Base-by-base conservation (phyloP, 2,113 vertebrate species). In the Muscicapa adusta region DNA sequence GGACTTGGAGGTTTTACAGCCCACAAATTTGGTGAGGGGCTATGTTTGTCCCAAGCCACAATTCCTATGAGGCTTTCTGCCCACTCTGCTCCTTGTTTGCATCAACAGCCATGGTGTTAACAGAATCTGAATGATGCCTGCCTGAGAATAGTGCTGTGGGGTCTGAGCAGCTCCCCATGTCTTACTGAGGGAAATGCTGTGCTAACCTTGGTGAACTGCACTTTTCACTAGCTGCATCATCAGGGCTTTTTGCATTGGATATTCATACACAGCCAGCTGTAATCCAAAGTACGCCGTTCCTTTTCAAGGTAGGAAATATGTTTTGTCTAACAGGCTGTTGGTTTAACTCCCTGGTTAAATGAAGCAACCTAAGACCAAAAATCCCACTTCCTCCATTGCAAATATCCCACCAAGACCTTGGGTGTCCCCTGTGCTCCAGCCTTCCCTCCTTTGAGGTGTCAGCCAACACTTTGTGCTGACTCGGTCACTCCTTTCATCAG, bases 311-410 rank as follows among this genome's bases (percentile, higher is more conserved):
- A 56, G 63, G 67, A 74, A 83, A 40, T 36, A 19, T 73, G 38
- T 85, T 94, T 76, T 85, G 15, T 43, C 75, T 62, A 62, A 54
- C 31, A 85, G 77, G 14, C n/a, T 45, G 40, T 62, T 61, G n/a
- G 40, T 67, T 95, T 83, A 94, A 66, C 34, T 74, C 60, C 7
- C 75, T 90, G 48, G 19, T 19, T 66, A 67, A 85, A 83, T 38
- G 78, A 70, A 79, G 54, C 42, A 61, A 68, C 18, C 57, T n/a
- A 25, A 86, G 43, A 67, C 31, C 18, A 83, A 88, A 94, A 94
- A 71, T 48, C 71, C 71, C 48, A 72, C 88, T 74, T 97, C 88
- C 88, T 93, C 36, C 50, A 8, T 14, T 85, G 36, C 57, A 94
- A 80, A 45, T 45, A 60, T 48, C 79, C 60, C 88, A 71, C 36